A percentile compares a stretch with the other conserved stretches of the same genome.
phyloP scores from a whole-genome alignment of 2,113 vertebrate genomes.

The Pungitius pungitius region DNA sequence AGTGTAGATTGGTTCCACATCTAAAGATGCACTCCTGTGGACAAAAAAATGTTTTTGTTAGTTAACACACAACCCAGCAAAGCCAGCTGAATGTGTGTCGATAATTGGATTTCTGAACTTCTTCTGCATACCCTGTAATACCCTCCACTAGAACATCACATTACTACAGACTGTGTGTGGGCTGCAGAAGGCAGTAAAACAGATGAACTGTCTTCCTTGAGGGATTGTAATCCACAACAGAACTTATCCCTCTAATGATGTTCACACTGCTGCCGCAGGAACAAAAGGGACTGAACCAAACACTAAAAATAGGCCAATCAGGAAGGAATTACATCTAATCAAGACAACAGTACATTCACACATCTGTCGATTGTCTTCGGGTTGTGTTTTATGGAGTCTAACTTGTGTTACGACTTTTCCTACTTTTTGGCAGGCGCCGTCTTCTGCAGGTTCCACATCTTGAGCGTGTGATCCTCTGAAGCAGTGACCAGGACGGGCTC shows the following conservation, averaged over 20 bases:
- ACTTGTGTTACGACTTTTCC: slow-evolving; percentile 25
- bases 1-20: slow-evolving; percentile 98
- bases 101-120: neutral
- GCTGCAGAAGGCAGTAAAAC: slow-evolving; percentile 13
- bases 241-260: slow-evolving; percentile 16
- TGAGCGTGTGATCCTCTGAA: slow-evolving; percentile 97
- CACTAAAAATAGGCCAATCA: neutral
- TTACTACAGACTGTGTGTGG: slow-evolving; percentile 15
- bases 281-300: neutral
- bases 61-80: neutral
- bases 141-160: neutral
- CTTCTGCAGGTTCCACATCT: slow-evolving; percentile 99
- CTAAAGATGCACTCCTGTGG: slow-evolving; percentile 92
- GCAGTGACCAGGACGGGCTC: slow-evolving; percentile 97
- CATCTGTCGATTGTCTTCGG: neutral
- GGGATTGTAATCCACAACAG: neutral
- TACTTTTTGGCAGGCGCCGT: slow-evolving; percentile 97
- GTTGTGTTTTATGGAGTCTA: neutral
- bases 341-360: neutral
- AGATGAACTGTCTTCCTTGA: neutral
- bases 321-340: neutral
- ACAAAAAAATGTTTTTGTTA: slow-evolving; percentile 45
- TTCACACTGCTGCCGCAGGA: slow-evolving; percentile 3
- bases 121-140: neutral
- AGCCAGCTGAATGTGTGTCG: too few species aligned